phyloP scores from a whole-genome alignment of 1,140 invertebrate genomes.

The Hesperophylax magnus region DNA sequence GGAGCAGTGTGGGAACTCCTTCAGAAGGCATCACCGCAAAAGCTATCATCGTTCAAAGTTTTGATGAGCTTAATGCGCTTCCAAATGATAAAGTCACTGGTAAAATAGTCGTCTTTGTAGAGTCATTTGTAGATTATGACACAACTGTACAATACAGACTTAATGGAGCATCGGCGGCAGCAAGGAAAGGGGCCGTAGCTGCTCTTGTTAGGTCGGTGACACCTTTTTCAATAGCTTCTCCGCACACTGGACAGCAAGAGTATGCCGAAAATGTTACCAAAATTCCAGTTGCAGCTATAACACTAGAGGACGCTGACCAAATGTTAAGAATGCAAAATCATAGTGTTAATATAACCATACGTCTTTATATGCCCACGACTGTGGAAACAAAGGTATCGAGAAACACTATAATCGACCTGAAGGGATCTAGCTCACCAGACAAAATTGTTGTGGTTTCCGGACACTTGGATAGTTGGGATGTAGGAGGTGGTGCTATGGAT shows the following conservation, averaged over 20 bases:
- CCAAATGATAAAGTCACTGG: conserved; percentile 67
- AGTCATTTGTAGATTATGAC: conserved; percentile 74
- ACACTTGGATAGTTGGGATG: conserved; percentile 87
- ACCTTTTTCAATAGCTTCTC: conserved; percentile 78
- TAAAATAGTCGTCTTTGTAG: conserved; percentile 82
- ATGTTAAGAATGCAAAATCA: conserved; percentile 74
- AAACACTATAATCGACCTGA: conserved; percentile 78
- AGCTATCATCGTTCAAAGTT: conserved; percentile 76
- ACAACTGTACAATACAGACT: conserved; percentile 71
- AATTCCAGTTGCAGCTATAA: conserved; percentile 82
- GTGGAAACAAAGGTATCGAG: conserved; percentile 67
- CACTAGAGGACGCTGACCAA: conserved; percentile 81
- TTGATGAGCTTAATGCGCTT: conserved; percentile 72
- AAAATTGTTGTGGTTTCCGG: conserved; percentile 81
- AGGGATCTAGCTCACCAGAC: conserved; percentile 69
- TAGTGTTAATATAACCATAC: conserved; percentile 60
- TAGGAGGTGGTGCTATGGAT: conserved; percentile 85
- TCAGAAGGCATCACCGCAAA: conserved; percentile 75
- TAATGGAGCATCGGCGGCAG: conserved; percentile 73
- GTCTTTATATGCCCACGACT: conserved; percentile 60
- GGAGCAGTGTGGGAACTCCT: conserved; percentile 74
- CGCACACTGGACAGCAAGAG: conserved; percentile 76
- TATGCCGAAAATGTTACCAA: conserved; percentile 72
- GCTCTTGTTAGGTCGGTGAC: conserved; percentile 78
- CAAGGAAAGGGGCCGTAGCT: conserved; percentile 79